Evolutionary conservation across 2,888 invertebrate species (phyloP).

Genomic region (Dicycla oo): DNA sequence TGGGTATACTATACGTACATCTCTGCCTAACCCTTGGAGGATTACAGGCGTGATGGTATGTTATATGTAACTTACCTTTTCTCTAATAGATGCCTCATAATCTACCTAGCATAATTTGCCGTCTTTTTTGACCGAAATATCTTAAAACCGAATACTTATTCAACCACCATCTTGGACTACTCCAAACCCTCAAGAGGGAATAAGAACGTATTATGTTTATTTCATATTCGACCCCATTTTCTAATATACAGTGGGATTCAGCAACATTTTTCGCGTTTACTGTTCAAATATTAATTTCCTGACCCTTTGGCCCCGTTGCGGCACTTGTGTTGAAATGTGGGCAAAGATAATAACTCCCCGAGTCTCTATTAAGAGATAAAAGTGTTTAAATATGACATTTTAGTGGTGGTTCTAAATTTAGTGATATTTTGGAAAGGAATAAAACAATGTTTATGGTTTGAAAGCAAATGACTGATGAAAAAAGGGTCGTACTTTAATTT

Average conservation of each 20-base stretch:
- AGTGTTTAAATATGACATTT: slow-evolving; percentile 41
- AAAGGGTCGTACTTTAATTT: no score
- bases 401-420: background rate
- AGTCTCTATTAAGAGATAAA: slow-evolving; percentile 37
- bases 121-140: background rate
- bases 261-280: slow-evolving; percentile 40
- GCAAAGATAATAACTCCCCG: slow-evolving; percentile 45
- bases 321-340: slow-evolving; percentile 23
- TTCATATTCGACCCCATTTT: slow-evolving; percentile 41
- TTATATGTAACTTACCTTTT: background rate
- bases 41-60: background rate
- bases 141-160: slow-evolving; percentile 14
- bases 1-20: background rate
- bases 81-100: no score
- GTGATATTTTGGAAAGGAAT: background rate
- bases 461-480: no score
- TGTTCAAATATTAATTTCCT: slow-evolving; percentile 57
- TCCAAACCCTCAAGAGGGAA: slow-evolving; percentile 2
- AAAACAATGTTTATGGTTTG: background rate
- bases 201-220: slow-evolving; percentile 22
- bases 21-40: background rate
- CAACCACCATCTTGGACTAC: no score
- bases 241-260: slow-evolving; percentile 29
- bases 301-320: slow-evolving; percentile 40
- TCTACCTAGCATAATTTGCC: background rate